A percentile compares a stretch with the other conserved stretches of the same genome.
These are phyloP conservation scores for Gasteruption jaculator DNA, from an alignment of 2,888 invertebrate species.

Conservation along the genomic window DNA sequence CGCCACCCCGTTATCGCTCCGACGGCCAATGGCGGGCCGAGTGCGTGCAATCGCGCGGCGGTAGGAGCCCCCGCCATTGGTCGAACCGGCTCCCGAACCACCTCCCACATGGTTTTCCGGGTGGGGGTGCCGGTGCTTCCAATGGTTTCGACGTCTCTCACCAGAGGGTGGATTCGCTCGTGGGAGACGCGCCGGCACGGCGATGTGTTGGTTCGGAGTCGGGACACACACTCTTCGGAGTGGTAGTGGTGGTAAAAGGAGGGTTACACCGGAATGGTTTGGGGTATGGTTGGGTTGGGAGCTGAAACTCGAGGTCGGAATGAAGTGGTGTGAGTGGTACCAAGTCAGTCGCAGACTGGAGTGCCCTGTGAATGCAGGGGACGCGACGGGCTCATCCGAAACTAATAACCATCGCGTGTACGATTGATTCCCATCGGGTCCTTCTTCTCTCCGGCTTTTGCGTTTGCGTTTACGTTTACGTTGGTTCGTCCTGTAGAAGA, in stretches of 20 bases:
- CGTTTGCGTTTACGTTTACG: too few relatives aligned
- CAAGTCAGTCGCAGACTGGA: conserved; percentile 52
- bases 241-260: conserved; percentile 33
- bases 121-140: conserved; percentile 52
- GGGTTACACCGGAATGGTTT: conserved; percentile 50
- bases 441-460: too few relatives aligned
- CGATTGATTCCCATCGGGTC: too few relatives aligned
- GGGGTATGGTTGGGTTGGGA: conserved; percentile 52
- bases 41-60: conserved; percentile 20
- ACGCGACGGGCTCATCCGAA: too few relatives aligned
- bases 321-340: conserved; percentile 50
- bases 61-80: conserved; percentile 45
- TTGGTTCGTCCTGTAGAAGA: too few relatives aligned
- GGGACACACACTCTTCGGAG: too few relatives aligned
- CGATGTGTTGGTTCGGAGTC: too few relatives aligned
- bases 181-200: conserved; percentile 54
- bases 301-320: conserved; percentile 37
- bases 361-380: conserved; percentile 50
- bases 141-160: conserved; percentile 55
- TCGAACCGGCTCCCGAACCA: conserved; percentile 17
- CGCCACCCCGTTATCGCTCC: conserved; percentile 41
- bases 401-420: too few relatives aligned
- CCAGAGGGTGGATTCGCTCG: conserved; percentile 56
- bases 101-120: conserved; percentile 49
- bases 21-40: conserved; percentile 44